phyloP scores from a whole-genome alignment of 1,140 invertebrate species.

The Drosophila grimshawi region DNA sequence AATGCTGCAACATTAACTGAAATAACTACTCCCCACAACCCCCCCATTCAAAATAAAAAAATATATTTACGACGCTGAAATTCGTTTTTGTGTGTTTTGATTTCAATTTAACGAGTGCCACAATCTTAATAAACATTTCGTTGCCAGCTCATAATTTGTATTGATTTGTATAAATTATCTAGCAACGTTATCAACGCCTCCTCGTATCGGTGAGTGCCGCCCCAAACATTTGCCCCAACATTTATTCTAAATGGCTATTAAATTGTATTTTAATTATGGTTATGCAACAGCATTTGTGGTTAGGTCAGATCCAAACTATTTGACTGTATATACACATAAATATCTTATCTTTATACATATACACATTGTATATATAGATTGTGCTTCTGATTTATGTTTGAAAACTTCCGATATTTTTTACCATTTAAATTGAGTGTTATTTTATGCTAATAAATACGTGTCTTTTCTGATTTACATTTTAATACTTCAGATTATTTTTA shows the following conservation, averaged over 20 bases:
- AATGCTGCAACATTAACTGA: constrained; percentile 34
- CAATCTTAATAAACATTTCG: constrained; percentile 63
- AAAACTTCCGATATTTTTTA: too few species aligned
- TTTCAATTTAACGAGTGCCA: constrained; percentile 25
- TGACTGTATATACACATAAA: too few species aligned
- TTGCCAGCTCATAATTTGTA: constrained; percentile 52
- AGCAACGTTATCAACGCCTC: constrained; percentile 1
- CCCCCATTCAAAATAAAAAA: background rate
- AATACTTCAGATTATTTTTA: too few species aligned
- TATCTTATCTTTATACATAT: too few species aligned
- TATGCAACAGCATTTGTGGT: constrained; percentile 14
- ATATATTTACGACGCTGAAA: constrained; percentile 55
- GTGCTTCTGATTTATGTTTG: too few species aligned
- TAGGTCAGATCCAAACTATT: background rate
- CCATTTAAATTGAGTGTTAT: too few species aligned
- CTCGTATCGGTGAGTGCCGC: constrained; percentile 32
- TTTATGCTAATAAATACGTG: too few species aligned
- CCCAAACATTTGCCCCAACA: background rate
- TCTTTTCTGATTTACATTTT: too few species aligned
- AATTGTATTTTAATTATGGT: background rate
- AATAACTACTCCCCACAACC: constrained; percentile 1
- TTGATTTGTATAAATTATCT: constrained; percentile 46
- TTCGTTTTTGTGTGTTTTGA: constrained; percentile 21
- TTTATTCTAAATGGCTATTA: constrained; percentile 5
- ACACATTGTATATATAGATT: too few species aligned